Evolutionary conservation across 2,888 invertebrate species (phyloP), one percentile per base, ranked within the genome.

Genomic region (Luperina testacea): DNA sequence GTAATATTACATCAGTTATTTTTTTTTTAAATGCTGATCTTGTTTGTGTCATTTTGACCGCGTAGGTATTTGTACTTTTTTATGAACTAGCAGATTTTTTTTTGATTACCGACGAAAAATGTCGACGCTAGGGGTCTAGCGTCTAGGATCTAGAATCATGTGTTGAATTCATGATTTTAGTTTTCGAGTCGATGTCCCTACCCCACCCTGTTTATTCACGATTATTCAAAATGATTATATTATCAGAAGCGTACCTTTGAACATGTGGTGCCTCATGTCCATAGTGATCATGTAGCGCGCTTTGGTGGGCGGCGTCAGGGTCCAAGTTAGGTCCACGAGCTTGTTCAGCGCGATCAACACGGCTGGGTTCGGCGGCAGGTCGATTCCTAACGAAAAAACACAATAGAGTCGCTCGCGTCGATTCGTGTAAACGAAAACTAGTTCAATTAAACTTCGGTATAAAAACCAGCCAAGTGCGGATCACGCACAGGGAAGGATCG

Each of bases 221-320:
- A 68, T 42, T 68, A 11, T 17, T 27, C 11, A 27, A 68, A 27
- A 68, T 20, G 6, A 24, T 70, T 9, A 2, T 9, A 32, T 38
- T 17, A 51, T 17, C n/a, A 53, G 11, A 78, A 42, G 13, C 59
- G 78, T 92, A 97, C 97, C 97, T 95, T 96, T 96, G 79, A 97
- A 97, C 97, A 97, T 97, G 88, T 96, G 96, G 90, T 95, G 94
- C 92, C 97, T 94, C 96, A 97, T 96, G 80, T 97, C 97, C 91
- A 97, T 90, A 17, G 97, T 97, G 90, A 97, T 96, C 91, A 97
- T 83, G 86, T 96, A 97, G 75, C 95, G 94, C 9, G 89, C 92
- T 0, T 95, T 95, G 6, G 95, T 96, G 0, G 95, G 93, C 51
- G 94, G 93, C 1, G 94, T 93, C 32, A 95, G 90, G 15, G 92